These are phyloP conservation scores for Hypothenemus hampei DNA, from an alignment of 1,140 invertebrate genomes.

Conservation along the genomic window DNA sequence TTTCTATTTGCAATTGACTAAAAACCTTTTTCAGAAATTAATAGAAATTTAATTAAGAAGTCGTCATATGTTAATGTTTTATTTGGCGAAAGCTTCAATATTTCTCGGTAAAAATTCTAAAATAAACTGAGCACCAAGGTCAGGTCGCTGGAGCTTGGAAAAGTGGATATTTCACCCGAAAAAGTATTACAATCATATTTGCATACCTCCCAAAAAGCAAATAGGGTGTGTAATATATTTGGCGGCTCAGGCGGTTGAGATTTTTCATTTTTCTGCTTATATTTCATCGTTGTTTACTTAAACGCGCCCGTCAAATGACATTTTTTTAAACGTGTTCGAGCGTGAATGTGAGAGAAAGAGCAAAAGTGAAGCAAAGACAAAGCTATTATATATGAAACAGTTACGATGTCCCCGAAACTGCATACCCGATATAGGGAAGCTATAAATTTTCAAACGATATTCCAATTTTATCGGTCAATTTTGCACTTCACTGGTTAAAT, in stretches of 20 bases:
- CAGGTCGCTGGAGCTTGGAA: too few relatives aligned
- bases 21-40: too few relatives aligned
- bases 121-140: too few relatives aligned
- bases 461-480: slow-evolving; percentile 15
- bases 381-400: too few relatives aligned
- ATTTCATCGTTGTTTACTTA: background rate
- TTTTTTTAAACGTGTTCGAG: background rate
- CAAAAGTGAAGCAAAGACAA: too few relatives aligned
- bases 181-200: background rate
- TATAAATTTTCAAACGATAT: slow-evolving; percentile 7
- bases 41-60: too few relatives aligned
- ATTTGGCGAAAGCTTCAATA: too few relatives aligned
- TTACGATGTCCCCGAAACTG: slow-evolving; percentile 1
- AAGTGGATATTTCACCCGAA: background rate
- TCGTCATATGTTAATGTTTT: too few relatives aligned
- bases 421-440: background rate
- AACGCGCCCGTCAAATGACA: background rate
- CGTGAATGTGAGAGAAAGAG: background rate
- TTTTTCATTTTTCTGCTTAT: background rate
- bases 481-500: slow-evolving; percentile 15
- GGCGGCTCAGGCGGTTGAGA: background rate
- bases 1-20: too few relatives aligned
- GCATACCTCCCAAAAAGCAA: background rate
- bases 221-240: background rate
- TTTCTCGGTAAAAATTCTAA: too few relatives aligned